Evolutionary conservation across 2,113 vertebrate species (phyloP).

Genomic region (Salvelinus alpinus): DNA sequence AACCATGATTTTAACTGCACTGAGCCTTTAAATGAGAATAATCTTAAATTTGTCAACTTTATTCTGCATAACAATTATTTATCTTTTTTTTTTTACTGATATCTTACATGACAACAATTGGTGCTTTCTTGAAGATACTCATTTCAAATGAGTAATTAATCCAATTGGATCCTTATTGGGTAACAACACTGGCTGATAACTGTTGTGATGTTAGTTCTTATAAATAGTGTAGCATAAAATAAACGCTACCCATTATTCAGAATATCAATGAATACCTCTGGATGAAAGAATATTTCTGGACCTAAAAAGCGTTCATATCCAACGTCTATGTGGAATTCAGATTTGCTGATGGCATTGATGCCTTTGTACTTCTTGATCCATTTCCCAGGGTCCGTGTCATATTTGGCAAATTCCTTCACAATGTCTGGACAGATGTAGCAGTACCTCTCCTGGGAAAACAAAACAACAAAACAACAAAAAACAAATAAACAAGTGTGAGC

Average conservation of each 20-base stretch:
- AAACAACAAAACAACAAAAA: neutral
- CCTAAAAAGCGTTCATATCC: constrained; percentile 91
- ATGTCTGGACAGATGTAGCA: constrained; percentile 93
- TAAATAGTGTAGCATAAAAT: no score
- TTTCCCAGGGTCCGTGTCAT: constrained; percentile 86
- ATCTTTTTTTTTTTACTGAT: no score
- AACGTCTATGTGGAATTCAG: constrained; percentile 88
- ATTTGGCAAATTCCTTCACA: constrained; percentile 92
- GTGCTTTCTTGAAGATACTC: no score
- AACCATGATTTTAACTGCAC: no score
- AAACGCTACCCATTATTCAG: no score
- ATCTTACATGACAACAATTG: neutral
- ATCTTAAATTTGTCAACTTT: neutral
- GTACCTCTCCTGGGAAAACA: constrained; percentile 79
- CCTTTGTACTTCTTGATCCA: constrained; percentile 92
- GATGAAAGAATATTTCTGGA: constrained; percentile 93
- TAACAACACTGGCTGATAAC: neutral
- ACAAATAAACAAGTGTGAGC: no score
- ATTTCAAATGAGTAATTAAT: neutral
- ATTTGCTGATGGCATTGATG: constrained; percentile 85
- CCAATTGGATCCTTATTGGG: neutral
- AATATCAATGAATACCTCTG: constrained; percentile 74
- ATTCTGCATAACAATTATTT: no score
- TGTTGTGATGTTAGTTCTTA: neutral
- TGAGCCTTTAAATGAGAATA: no score